Percentiles rank a stretch among this genome's conserved stretches.
These are phyloP conservation scores for Caenorhabditis imperialis DNA, from an alignment of 2,888 invertebrate species.

Conservation along the genomic window DNA sequence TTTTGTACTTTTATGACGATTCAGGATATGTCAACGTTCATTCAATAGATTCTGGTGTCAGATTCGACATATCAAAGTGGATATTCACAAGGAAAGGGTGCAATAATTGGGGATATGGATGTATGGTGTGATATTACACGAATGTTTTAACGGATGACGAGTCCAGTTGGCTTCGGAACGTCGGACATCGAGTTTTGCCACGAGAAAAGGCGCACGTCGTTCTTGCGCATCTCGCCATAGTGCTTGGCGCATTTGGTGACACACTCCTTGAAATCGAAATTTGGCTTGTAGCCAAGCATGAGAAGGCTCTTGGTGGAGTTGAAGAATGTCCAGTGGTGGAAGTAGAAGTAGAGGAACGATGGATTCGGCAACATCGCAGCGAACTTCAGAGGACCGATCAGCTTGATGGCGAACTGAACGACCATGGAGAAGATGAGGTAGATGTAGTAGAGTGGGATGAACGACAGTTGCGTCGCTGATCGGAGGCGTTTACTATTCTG, in stretches of 20 bases:
- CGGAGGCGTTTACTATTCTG: constrained; percentile 49
- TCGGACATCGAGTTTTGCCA: constrained; percentile 47
- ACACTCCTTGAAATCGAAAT: constrained; percentile 40
- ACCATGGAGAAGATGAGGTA: constrained; percentile 51
- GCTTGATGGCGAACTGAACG: constrained; percentile 27
- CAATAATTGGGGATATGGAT: too few species aligned
- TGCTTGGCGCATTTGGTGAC: constrained; percentile 30
- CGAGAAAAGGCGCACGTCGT: constrained; percentile 41
- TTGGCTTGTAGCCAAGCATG: constrained; percentile 58
- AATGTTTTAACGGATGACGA: background rate
- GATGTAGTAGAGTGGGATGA: constrained; percentile 63
- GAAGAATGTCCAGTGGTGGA: constrained; percentile 76
- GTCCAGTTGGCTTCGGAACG: background rate
- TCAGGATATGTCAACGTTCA: too few species aligned
- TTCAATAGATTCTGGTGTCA: too few species aligned
- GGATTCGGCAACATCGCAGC: constrained; percentile 63
- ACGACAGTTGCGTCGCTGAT: constrained; percentile 49
- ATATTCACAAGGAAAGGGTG: too few species aligned
- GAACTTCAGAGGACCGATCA: constrained; percentile 34
- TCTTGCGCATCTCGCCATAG: constrained; percentile 41
- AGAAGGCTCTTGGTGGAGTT: constrained; percentile 66
- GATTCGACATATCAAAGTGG: too few species aligned
- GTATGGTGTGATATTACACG: background rate
- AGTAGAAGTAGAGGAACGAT: constrained; percentile 69
- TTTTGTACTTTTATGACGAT: too few species aligned